phyloP scores from a whole-genome alignment of 2,888 invertebrate genomes.

The Drosophila niveifrons region DNA sequence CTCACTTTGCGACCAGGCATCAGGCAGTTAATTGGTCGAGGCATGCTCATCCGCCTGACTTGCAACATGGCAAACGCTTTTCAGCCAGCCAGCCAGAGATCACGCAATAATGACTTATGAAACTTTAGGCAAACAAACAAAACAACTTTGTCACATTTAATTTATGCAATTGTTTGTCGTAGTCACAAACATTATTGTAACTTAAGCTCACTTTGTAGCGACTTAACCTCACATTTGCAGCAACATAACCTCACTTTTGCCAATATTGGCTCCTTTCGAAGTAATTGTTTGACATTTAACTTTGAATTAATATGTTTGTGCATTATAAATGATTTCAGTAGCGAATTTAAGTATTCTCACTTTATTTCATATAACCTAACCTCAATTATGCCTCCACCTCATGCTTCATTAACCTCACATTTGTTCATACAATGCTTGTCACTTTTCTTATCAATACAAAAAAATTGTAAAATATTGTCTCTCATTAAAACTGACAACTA shows the following conservation, averaged over 20 bases:
- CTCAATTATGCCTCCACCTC: no score
- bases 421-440: no score
- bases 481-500: not conserved
- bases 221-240: no score
- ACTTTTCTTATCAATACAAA: no score
- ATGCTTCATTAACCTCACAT: no score
- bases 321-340: not conserved
- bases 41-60: slow-evolving; percentile 57
- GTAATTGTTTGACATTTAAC: not conserved
- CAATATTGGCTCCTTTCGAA: not conserved
- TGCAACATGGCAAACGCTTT: slow-evolving; percentile 43
- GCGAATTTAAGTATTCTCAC: not conserved
- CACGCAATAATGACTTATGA: slow-evolving; percentile 45
- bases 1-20: slow-evolving; percentile 40
- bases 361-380: not conserved
- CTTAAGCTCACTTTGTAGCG: no score
- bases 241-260: not conserved
- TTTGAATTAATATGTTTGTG: not conserved
- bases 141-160: slow-evolving; percentile 4
- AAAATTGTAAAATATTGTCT: no score
- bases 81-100: slow-evolving; percentile 26
- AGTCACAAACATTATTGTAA: not conserved
- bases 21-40: slow-evolving; percentile 72
- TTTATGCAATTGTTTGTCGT: slow-evolving; percentile 5
- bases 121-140: slow-evolving; percentile 6